Evolutionary conservation across 2,797 vertebrate species (phyloP), one percentile per base, ranked within the genome.

Genomic region (Diceros bicornis): DNA sequence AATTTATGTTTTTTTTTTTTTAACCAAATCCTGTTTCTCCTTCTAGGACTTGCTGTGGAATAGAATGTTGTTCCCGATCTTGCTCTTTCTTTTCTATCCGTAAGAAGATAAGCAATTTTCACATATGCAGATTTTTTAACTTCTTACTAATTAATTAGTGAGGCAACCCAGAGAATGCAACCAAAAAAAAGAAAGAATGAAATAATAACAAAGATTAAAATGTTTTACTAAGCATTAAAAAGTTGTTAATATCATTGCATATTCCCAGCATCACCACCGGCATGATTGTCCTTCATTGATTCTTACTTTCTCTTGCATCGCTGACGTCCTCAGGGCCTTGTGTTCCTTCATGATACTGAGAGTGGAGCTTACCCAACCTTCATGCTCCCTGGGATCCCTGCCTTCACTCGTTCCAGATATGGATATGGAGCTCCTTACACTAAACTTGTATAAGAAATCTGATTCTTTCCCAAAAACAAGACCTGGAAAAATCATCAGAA

Each of bases 251-350:
- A n/a, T 10, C 29, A 2, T 21, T 3, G 1, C 29, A 8, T 21
- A 1, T 14, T 2, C 21, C 27, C 0, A 1, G 6, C 1, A 9
- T 9, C 9, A 13, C 17, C 20, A 27, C 0, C 10, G 25, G 12
- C 13, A 6, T 20, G 29, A 1, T 4, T 8, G 12, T 0, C 1
- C 2, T 7, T 47, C 32, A 0, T 18, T 7, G n/a, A 50, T 21
- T 16, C 37, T 10, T 4, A 57, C 8, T 29, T 34, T 32, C 8
- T 20, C 23, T 6, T 8, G 11, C 1, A 32, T 21, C 10, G 0
- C 4, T 34, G 84, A 13, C 29, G 18, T 17, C 25, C 37, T 23
- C 6, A 4, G 37, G 34, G 4, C 17, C 37, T 57, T 4, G 4
- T 0, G 9, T 4, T 62, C 25, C 29, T 75, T 29, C 2, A 0